Percentiles rank a stretch among this genome's conserved stretches.
Evolutionary conservation across 2,797 vertebrate genomes (phyloP).

Genomic region (Rhabdomys pumilio): DNA sequence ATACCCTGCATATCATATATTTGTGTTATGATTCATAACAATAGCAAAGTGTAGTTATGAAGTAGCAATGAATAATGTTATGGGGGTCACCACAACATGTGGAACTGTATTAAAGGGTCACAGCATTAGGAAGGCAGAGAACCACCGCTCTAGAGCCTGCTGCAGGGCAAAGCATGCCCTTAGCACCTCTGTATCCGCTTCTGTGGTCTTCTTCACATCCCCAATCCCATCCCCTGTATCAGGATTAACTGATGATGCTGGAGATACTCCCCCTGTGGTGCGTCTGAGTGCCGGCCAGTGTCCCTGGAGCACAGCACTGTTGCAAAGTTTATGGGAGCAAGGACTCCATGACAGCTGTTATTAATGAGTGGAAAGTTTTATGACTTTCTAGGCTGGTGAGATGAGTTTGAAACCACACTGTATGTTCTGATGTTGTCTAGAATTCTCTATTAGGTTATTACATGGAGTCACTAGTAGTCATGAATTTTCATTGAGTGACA

Average conservation of each 20-base stretch:
- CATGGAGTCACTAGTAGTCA: background rate
- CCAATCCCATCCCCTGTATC: background rate
- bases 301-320: background rate
- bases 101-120: background rate
- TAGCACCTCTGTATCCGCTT: background rate
- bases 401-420: background rate
- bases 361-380: slow-evolving; percentile 46
- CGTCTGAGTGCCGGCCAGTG: background rate
- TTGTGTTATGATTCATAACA: too few species aligned
- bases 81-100: background rate
- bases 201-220: background rate
- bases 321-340: background rate
- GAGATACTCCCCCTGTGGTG: background rate
- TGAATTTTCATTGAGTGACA: slow-evolving; percentile 61
- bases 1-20: background rate
- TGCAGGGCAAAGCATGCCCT: background rate
- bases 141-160: background rate
- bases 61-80: too few species aligned
- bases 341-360: slow-evolving; percentile 44
- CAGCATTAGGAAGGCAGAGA: background rate
- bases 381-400: slow-evolving; percentile 45
- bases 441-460: slow-evolving; percentile 66
- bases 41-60: background rate
- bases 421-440: slow-evolving; percentile 57
- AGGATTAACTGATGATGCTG: fast-evolving